Evolutionary conservation across 1,140 invertebrate genomes (phyloP), one percentile per base, ranked within the genome.

Genomic region (Drosophila sucinea): DNA sequence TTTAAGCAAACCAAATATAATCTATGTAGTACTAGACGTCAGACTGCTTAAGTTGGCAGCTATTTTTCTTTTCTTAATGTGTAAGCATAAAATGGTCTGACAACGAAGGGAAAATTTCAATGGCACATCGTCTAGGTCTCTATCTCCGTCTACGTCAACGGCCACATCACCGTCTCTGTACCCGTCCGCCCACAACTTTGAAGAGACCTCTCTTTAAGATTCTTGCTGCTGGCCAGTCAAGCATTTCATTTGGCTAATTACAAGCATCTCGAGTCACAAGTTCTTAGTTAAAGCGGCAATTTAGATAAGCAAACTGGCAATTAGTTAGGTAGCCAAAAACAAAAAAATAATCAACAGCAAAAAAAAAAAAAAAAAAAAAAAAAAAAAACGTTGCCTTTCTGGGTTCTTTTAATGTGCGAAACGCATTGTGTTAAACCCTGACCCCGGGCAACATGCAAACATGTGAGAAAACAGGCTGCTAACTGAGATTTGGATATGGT

Each of bases 281-380:
- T 87, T 87, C 83, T 87, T 87, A 84, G 83, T 71, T 87, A 87
- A 87, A 69, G 80, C 76, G 77, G 84, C 79, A 87, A 87, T 87
- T 87, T 87, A 87, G 83, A 87, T 87, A 87, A 89, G 83, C 74
- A 67, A 70, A 72, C 69, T 58, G 83, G 83, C 83, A 87, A 87
- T 87, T 87, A 87, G 76, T 69, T 57, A 58, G 47, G 47, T 64
- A 55, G 63, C 64, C 58, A 57, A 44, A 40, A 47, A 51, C 7
- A 27, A 27, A 51, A 51, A 8, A 51, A n/a, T 23, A 17, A 17
- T 17, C 17, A 17, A 17, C 17, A 17, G 17, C 17, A 17, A 51
- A 51, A 51, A 8, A 44, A 17, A 2, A 51, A 51, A 7, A 25
- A 51, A 51, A 2, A 51, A 51, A 23, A 47, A 23, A 47, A 11